Base-by-base conservation (phyloP, 2,888 invertebrate species). In the Emesis furor region DNA sequence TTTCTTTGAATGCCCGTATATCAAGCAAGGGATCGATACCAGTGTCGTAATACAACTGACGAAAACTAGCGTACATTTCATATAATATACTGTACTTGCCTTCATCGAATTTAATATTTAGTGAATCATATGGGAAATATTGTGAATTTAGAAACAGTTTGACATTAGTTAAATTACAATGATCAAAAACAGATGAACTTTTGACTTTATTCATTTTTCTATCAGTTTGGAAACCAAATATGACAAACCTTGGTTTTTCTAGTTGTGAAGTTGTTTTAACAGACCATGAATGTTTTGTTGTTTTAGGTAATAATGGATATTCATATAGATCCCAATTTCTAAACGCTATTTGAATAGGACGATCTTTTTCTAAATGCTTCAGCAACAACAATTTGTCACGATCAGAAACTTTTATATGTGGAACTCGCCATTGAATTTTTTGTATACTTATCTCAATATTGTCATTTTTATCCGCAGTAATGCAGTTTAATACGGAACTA, bases 361-460 rank as follows among this genome's bases (percentile, higher is more conserved):
- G 89, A 86, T 90, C 87, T 89, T 75, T 89, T 86, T 85, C 88
- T 79, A 89, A 92, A 90, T 55, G 82, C 68, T 39, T 89, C 72
- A 77, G 72, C 75, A 74, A 37, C 39, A 32, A 65, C 37, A 76
- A 73, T 73, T 67, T 85, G 78, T 80, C 74, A 14, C n/a, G 69
- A 62, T 86, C 79, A 37, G 86, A 87, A 5, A 89, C 85, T 81
- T 87, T 88, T 84, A 89, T 30, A 1, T 59, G 59, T 59, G 59
- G 17, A 10, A 30, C 59, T 7, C 59, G 17, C 59, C 59, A 59
- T 51, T 79, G 73, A 17, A 86, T 69, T 73, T 79, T 85, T 32
- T 85, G 5, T 59, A 90, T 88, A 51, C 83, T 65, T 35, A 89
- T 78, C 39, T 81, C 39, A 30, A 87, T 42, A 39, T 65, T 24